Conservation (phyloP, 2,888 invertebrate genomes). For the Pseudococcus jackbeardsleyi region DNA sequence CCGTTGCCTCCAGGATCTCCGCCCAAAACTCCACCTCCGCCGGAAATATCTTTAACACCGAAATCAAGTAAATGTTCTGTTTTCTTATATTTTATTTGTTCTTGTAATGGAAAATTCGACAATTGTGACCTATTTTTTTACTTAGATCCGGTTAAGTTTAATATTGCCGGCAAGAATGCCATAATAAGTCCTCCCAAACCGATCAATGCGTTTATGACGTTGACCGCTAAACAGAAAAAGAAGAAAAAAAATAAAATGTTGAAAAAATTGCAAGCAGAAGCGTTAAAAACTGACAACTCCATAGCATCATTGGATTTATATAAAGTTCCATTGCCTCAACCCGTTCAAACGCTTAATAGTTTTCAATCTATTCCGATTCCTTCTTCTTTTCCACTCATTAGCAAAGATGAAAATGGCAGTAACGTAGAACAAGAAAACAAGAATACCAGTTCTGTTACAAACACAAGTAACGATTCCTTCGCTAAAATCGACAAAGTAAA, state of each 20-base stretch:
- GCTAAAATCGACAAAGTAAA: conserved; percentile 65
- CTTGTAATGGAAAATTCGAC: not conserved
- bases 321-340: conserved; percentile 72
- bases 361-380: conserved; percentile 1
- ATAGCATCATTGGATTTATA: not conserved
- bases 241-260: conserved; percentile 75
- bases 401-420: not conserved
- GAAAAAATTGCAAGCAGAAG: conserved; percentile 70
- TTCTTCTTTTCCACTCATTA: not conserved
- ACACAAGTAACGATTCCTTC: conserved; percentile 61
- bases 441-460: not conserved
- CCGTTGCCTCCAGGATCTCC: conserved; percentile 76
- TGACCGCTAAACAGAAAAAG: conserved; percentile 76
- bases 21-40: conserved; percentile 69
- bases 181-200: conserved; percentile 66
- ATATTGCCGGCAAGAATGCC: conserved; percentile 32
- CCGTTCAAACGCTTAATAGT: conserved; percentile 71
- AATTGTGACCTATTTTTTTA: not conserved
- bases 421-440: conserved; percentile 31
- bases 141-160: conserved; percentile 35
- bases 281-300: conserved; percentile 68
- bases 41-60: conserved; percentile 50
- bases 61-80: conserved; percentile 39
- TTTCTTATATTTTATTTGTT: not conserved
- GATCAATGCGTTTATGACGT: conserved; percentile 72